phyloP scores from a whole-genome alignment of 2,888 invertebrate genomes.

The Oscheius sp. region DNA sequence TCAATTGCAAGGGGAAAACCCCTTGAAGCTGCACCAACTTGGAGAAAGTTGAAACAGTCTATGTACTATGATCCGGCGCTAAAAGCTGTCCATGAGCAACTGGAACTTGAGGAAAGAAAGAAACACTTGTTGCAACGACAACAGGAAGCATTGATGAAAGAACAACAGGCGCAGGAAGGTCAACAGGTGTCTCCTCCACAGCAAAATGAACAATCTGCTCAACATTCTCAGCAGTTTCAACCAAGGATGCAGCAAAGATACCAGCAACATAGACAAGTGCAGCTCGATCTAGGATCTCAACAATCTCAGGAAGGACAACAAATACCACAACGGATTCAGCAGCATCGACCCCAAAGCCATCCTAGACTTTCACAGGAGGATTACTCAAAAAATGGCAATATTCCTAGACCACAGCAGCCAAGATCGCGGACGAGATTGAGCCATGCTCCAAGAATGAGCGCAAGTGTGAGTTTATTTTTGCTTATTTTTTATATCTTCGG shows the following conservation, averaged over 20 bases:
- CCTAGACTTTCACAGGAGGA: too few species aligned
- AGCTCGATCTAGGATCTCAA: neutral
- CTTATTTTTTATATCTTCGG: too few species aligned
- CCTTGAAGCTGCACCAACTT: neutral
- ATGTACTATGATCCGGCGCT: constrained; percentile 6
- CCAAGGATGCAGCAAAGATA: neutral
- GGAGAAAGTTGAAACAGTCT: neutral
- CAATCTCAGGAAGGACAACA: neutral
- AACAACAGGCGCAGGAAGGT: neutral
- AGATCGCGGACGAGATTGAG: neutral
- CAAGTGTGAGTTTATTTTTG: neutral
- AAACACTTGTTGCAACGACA: neutral
- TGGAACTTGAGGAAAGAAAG: neutral
- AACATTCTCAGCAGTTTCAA: neutral
- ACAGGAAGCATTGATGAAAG: neutral
- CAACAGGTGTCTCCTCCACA: neutral
- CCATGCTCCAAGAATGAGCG: neutral
- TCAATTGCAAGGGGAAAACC: constrained; percentile 8
- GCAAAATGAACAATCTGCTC: neutral
- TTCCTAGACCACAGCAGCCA: neutral
- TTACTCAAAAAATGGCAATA: too few species aligned
- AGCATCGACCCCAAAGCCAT: neutral
- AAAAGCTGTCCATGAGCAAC: neutral
- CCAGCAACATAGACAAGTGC: neutral
- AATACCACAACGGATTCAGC: neutral